Evolutionary conservation across 2,797 vertebrate species (phyloP), one percentile per base, ranked within the genome.

Genomic region (Etheostoma perlongum): DNA sequence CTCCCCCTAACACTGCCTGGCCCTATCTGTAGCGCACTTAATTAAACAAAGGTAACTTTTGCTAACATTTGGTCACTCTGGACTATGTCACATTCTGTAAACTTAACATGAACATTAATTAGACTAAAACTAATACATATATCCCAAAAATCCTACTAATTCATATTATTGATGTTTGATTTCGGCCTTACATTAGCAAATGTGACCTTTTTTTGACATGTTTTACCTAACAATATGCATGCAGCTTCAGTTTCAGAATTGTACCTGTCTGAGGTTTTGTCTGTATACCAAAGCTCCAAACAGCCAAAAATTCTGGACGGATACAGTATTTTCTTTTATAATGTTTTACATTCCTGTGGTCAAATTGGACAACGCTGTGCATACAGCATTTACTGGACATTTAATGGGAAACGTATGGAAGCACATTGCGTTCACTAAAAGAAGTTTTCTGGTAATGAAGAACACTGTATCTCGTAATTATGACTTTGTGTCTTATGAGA

Each of bases 341-440:
- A 81, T 85, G 58, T 76, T 92, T 93, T 92, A 85, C 91, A 92
- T 93, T 92, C 73, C 72, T 91, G 89, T 93, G 91, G 91, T 88
- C 67, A 4, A 61, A 62, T 47, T 27, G 67, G 66, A 72, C 48
- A 44, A 58, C 10, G 12, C 6, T 63, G 51, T 54, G 13, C 27
- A n/a, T 2, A 27, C n/a, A 21, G 4, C 15, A 8, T 54, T 42
- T 9, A 57, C 16, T 61, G 36, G 71, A 44, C 57, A 33, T 63
- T 61, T 59, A 78, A 72, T 78, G 14, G 19, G 47, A 71, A 85
- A 72, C 66, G 63, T 25, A 72, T 44, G 49, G 42, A 51, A 57
- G 59, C 49, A 59, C 19, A 5, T 60, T 60, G 36, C 25, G 21
- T 62, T 77, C 36, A 55, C 36, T 46, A 21, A 40, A 53, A 21